Percentiles rank a stretch among this genome's conserved stretches.
These are phyloP conservation scores for Mirounga angustirostris DNA, from an alignment of 2,113 vertebrate genomes.

Conservation along the genomic window DNA sequence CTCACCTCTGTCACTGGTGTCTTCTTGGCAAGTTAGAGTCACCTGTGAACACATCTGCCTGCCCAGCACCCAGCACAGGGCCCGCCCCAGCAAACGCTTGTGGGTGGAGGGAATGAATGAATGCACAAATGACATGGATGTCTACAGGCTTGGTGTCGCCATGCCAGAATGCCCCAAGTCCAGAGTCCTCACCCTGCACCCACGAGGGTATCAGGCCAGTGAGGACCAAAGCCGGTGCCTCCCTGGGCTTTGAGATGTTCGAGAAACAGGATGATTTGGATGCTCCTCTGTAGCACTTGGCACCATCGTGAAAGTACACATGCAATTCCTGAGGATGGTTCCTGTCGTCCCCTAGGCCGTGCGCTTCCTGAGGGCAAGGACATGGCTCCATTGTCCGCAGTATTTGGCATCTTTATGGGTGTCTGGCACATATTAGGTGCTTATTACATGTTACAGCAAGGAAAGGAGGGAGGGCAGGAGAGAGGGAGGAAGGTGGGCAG, in stretches of 20 bases:
- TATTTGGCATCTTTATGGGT: not conserved
- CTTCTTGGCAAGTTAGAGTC: not conserved
- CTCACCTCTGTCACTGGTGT: rapidly evolving
- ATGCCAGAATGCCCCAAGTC: not conserved
- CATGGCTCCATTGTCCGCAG: not conserved
- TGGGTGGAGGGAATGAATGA: not conserved
- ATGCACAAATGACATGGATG: not conserved
- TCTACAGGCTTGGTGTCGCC: not conserved
- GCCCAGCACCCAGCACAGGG: not conserved
- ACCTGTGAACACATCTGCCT: rapidly evolving
- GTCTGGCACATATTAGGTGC: not conserved
- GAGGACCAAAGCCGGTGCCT: no score
- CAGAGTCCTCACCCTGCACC: not conserved
- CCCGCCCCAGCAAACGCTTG: rapidly evolving
- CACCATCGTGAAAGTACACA: not conserved
- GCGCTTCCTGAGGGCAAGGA: not conserved
- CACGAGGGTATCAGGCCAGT: not conserved
- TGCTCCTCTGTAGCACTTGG: rapidly evolving
- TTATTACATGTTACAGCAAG: not conserved
- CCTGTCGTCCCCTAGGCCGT: not conserved
- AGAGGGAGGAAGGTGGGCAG: not conserved
- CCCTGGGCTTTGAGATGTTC: not conserved
- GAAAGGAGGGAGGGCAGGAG: not conserved
- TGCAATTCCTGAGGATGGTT: not conserved
- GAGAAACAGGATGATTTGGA: not conserved